These are phyloP conservation scores for Carassius auratus DNA, from an alignment of 2,113 vertebrate species.

Conservation along the genomic window DNA sequence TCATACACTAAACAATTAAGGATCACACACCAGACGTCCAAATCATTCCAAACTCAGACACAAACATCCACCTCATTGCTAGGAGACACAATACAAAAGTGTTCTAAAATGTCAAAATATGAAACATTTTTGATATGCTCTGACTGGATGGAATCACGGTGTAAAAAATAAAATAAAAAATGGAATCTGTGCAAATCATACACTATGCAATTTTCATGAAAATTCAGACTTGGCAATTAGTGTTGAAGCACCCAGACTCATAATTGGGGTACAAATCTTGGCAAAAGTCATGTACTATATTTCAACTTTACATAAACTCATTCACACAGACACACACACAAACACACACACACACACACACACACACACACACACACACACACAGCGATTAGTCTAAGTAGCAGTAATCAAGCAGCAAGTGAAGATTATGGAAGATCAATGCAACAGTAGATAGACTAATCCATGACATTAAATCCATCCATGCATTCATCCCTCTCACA, in stretches of 20 bases:
- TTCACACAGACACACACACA: slow-evolving; percentile 9
- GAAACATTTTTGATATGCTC: no score
- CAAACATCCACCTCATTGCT: not conserved
- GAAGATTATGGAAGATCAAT: slow-evolving; percentile 30
- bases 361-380: slow-evolving; percentile 8
- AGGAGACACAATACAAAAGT: not conserved
- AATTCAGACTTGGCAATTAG: not conserved
- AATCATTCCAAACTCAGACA: not conserved
- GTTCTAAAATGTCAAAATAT: not conserved
- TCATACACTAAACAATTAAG: not conserved
- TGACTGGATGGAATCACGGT: not conserved
- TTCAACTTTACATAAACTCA: not conserved
- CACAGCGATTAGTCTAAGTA: not conserved
- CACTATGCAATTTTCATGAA: not conserved
- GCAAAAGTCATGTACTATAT: not conserved
- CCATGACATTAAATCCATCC: slow-evolving; percentile 14
- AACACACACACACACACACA: slow-evolving; percentile 11
- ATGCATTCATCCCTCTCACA: slow-evolving; percentile 6
- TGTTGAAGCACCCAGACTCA: not conserved
- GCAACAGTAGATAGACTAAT: not conserved
- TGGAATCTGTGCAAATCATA: not conserved
- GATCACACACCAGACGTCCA: not conserved
- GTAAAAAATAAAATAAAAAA: not conserved
- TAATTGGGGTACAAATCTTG: not conserved
- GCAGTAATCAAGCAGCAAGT: slow-evolving; percentile 6